These are phyloP conservation scores for Aphaenogaster floridana DNA, from an alignment of 1,140 invertebrate genomes.

Conservation along the genomic window DNA sequence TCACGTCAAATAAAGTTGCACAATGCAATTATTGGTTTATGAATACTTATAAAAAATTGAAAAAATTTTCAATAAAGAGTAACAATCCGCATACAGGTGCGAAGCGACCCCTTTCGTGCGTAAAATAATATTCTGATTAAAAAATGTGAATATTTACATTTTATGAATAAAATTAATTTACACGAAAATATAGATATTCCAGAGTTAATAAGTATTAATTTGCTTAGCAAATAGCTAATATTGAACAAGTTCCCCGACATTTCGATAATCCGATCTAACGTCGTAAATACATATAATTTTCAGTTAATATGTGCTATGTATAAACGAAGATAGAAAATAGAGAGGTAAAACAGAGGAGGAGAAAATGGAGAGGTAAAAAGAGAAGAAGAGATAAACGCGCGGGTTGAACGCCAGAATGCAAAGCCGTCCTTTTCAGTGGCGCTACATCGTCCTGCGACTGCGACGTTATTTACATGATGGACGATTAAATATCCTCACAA, in stretches of 20 bases:
- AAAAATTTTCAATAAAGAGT: neutral
- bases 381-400: conserved; percentile 20
- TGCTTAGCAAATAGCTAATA: neutral
- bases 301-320: neutral
- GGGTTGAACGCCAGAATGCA: neutral
- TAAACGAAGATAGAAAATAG: conserved; percentile 2
- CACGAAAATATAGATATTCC: neutral
- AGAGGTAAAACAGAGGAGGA: neutral
- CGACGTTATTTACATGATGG: conserved; percentile 54
- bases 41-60: neutral
- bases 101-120: neutral
- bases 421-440: conserved; percentile 8
- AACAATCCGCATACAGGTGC: neutral
- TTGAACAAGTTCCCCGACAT: neutral
- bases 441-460: conserved; percentile 25
- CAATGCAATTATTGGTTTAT: neutral
- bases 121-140: neutral
- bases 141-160: neutral
- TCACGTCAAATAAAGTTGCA: neutral
- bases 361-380: neutral
- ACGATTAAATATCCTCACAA: conserved; percentile 57
- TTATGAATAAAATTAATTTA: neutral
- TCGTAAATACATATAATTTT: conserved; percentile 12
- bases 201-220: neutral
- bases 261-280: neutral